Percentiles rank a stretch among this genome's conserved stretches.
Conservation (phyloP, 1,140 invertebrate genomes). For the Drosophila orosa region DNA sequence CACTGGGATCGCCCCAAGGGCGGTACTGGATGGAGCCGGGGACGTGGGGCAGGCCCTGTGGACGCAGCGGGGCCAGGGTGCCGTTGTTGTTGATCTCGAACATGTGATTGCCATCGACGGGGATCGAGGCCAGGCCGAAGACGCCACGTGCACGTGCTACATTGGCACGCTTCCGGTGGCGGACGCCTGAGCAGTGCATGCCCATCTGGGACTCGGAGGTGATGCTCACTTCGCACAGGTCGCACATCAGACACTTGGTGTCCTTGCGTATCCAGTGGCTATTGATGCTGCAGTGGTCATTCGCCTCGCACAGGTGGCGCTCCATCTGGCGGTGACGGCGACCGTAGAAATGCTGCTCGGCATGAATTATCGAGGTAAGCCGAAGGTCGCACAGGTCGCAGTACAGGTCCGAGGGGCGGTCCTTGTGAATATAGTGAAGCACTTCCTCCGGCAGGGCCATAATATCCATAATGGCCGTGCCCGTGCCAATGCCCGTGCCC, state of each 20-base stretch:
- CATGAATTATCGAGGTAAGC: constrained; percentile 84
- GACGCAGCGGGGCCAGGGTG: constrained; percentile 34
- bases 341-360: constrained; percentile 84
- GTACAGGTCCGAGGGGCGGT: constrained; percentile 46
- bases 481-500: background rate
- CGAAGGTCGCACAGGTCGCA: constrained; percentile 84
- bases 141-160: background rate
- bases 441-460: constrained; percentile 43
- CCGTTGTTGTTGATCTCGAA: constrained; percentile 50
- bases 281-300: constrained; percentile 78
- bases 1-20: constrained; percentile 85
- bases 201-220: constrained; percentile 84
- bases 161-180: constrained; percentile 78
- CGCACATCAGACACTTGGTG: constrained; percentile 76
- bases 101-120: constrained; percentile 37
- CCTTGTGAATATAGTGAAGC: constrained; percentile 30
- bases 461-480: background rate
- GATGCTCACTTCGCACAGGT: constrained; percentile 83
- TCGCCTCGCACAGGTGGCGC: constrained; percentile 50
- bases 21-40: constrained; percentile 15
- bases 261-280: constrained; percentile 81
- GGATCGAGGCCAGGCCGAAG: background rate
- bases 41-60: background rate
- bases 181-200: constrained; percentile 83
- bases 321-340: constrained; percentile 83